Percentiles rank a stretch among this genome's conserved stretches.
phyloP scores from a whole-genome alignment of 1,140 invertebrate genomes.

The Pachypeltis micranthus region DNA sequence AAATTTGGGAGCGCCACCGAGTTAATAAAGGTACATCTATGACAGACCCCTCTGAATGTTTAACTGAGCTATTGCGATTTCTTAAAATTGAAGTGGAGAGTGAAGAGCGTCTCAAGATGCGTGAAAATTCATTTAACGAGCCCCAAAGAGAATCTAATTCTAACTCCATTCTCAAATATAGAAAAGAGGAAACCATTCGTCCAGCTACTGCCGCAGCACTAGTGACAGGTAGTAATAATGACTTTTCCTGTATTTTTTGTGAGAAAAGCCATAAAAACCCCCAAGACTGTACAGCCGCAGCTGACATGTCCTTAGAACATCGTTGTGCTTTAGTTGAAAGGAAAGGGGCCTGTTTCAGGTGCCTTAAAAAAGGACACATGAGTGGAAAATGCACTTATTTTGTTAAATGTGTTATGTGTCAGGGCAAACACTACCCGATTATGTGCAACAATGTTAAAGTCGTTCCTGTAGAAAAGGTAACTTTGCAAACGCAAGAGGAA shows the following conservation, averaged over 20 bases:
- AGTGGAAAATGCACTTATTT: not conserved
- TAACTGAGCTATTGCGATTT: slow-evolving; percentile 27
- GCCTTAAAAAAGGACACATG: not conserved
- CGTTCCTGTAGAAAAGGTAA: not conserved
- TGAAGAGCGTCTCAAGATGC: slow-evolving; percentile 27
- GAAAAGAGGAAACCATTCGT: not conserved
- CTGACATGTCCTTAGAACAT: not conserved
- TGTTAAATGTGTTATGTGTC: not conserved
- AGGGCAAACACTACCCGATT: not conserved
- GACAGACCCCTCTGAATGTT: slow-evolving; percentile 1
- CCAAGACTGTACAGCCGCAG: not conserved
- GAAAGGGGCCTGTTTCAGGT: slow-evolving; percentile 1
- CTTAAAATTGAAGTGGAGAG: slow-evolving; percentile 25
- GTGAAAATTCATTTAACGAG: slow-evolving; percentile 18
- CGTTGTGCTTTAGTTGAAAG: not conserved
- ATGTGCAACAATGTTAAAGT: not conserved
- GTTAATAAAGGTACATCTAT: not conserved
- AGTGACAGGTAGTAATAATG: not conserved
- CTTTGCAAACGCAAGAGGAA: not conserved
- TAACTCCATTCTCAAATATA: no score
- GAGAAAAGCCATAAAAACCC: not conserved
- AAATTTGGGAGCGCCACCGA: slow-evolving; percentile 25
- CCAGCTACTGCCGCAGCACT: not conserved
- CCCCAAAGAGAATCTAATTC: not conserved
- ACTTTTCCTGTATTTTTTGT: not conserved